Conservation (phyloP, 2,113 vertebrate species). For the Planiliza haematocheilus region DNA sequence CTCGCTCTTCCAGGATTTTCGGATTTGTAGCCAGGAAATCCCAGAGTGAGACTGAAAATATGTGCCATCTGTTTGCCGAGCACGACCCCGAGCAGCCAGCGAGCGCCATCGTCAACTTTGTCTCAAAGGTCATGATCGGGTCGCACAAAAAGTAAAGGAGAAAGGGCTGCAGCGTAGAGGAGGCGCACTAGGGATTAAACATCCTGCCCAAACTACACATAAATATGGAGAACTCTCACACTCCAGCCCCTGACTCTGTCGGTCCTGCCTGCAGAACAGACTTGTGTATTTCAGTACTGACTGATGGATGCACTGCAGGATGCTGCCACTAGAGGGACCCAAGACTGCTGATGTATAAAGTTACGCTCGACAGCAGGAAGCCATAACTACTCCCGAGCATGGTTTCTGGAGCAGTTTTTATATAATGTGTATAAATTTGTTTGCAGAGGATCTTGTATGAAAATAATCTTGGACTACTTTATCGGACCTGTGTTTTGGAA, state of each 20-base stretch:
- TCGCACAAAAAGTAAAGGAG: conserved; percentile 88
- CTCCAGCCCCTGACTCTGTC: conserved; percentile 16
- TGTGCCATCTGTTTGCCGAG: conserved; percentile 96
- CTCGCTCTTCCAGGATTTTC: conserved; percentile 85
- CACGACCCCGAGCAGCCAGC: conserved; percentile 96
- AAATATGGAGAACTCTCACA: conserved; percentile 5
- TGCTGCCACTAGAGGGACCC: conserved; percentile 58
- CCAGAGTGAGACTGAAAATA: conserved; percentile 90
- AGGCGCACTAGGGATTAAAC: background rate
- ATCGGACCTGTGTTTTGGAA: background rate
- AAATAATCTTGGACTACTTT: conserved; percentile 17
- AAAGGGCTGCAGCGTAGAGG: background rate
- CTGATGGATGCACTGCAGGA: conserved; percentile 50
- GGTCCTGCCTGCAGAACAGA: conserved; percentile 20
- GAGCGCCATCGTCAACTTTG: conserved; percentile 97
- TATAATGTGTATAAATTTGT: background rate
- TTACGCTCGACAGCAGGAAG: background rate
- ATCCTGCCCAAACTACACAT: background rate
- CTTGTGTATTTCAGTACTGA: conserved; percentile 1
- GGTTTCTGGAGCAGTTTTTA: background rate
- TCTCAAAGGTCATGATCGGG: conserved; percentile 98
- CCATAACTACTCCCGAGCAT: background rate
- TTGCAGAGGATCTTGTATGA: background rate
- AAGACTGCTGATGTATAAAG: background rate
- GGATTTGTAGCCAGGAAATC: conserved; percentile 95